These are phyloP conservation scores for Drosophila anomelani DNA, from an alignment of 2,888 invertebrate genomes.

Conservation along the genomic window DNA sequence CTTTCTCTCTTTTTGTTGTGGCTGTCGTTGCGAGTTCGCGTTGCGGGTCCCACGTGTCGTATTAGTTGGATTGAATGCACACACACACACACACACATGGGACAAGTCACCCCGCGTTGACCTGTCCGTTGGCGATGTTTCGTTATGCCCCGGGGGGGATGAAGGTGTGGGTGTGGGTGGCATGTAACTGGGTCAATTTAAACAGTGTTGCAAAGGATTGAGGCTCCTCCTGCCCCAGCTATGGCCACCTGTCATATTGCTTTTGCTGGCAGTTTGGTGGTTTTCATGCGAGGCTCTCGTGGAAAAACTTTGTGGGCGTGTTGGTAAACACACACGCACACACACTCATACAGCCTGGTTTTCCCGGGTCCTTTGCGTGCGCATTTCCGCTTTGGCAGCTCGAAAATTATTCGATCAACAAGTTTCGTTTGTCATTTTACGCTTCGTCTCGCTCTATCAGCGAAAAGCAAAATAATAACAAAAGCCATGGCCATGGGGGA, in stretches of 20 bases:
- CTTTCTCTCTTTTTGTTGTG: conserved; percentile 21
- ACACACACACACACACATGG: not conserved
- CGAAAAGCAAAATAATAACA: conserved; percentile 47
- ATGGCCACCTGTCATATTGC: conserved; percentile 53
- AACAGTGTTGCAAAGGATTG: conserved; percentile 70
- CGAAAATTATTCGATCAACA: conserved; percentile 76
- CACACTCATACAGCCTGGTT: conserved; percentile 9
- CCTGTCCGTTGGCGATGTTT: conserved; percentile 41
- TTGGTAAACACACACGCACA: conserved; percentile 46
- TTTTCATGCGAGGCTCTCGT: conserved; percentile 31
- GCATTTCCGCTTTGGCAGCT: conserved; percentile 71
- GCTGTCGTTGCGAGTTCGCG: conserved; percentile 23
- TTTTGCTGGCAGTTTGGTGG: conserved; percentile 53
- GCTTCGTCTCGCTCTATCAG: conserved; percentile 71
- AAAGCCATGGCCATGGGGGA: not conserved
- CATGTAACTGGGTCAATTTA: conserved; percentile 76
- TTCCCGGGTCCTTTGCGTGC: conserved; percentile 59
- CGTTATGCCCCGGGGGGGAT: not conserved
- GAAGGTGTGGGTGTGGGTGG: not conserved
- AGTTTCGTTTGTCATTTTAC: conserved; percentile 75
- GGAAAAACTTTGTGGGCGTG: conserved; percentile 56
- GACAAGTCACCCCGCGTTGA: conserved; percentile 41
- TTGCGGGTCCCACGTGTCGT: conserved; percentile 69
- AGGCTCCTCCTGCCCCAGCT: conserved; percentile 15
- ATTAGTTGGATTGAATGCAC: conserved; percentile 66